Evolutionary conservation across 2,888 invertebrate species (phyloP).

Genomic region (Drepanosiphum platanoidis): DNA sequence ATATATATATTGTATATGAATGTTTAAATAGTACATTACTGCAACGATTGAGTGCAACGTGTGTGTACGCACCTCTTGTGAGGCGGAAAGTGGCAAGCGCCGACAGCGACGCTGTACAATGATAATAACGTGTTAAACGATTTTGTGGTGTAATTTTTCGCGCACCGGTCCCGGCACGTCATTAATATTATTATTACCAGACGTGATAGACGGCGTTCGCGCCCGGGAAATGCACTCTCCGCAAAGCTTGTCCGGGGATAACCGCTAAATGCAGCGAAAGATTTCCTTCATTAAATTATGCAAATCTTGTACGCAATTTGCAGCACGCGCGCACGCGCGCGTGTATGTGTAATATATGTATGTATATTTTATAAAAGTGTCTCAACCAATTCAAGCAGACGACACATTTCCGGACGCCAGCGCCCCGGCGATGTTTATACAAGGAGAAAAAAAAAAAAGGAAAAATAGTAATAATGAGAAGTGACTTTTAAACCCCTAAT

Average conservation of each 20-base stretch:
- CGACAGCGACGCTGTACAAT: background rate
- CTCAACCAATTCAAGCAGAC: background rate
- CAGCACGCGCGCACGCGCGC: too few relatives aligned
- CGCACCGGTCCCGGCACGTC: background rate
- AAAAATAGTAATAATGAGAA: background rate
- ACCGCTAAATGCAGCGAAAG: background rate
- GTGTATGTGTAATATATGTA: too few relatives aligned
- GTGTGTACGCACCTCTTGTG: too few relatives aligned
- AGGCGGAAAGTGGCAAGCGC: background rate
- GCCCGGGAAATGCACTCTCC: slow-evolving; percentile 6
- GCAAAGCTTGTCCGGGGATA: slow-evolving; percentile 27
- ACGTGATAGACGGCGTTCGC: background rate
- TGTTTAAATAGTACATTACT: too few relatives aligned
- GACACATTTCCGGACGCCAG: background rate
- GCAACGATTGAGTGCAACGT: too few relatives aligned
- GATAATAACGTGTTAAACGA: slow-evolving; percentile 22
- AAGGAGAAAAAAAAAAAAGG: background rate
- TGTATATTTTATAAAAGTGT: background rate
- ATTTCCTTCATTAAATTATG: slow-evolving; percentile 43
- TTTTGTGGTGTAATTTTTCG: background rate
- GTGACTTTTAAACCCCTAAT: slow-evolving; percentile 4
- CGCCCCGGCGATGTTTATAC: background rate
- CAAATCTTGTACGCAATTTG: slow-evolving; percentile 27
- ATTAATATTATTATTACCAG: background rate
- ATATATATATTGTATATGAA: too few relatives aligned